These are phyloP conservation scores for Hydrochoerus hydrochaeris DNA, from an alignment of 2,113 vertebrate genomes.

Conservation along the genomic window DNA sequence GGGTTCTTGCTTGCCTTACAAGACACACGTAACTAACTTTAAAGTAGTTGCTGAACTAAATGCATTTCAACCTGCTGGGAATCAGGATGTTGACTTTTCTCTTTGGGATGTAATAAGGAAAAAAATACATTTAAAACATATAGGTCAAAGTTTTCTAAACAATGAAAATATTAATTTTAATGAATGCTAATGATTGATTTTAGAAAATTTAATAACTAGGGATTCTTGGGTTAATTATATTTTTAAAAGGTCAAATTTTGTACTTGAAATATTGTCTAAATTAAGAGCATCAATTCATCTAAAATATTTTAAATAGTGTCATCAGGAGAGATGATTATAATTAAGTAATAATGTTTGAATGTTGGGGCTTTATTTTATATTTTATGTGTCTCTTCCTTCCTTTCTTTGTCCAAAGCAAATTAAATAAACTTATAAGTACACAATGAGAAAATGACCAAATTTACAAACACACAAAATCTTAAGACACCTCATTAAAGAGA, in stretches of 20 bases:
- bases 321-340: neutral
- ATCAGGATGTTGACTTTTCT: neutral
- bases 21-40: neutral
- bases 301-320: neutral
- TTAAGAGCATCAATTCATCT: neutral
- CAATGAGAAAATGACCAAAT: neutral
- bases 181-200: neutral
- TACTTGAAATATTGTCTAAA: neutral
- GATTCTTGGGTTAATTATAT: neutral
- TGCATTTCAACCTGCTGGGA: neutral
- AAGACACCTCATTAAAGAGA: neutral
- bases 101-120: neutral
- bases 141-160: neutral
- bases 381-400: neutral
- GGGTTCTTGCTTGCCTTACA: constrained; percentile 23
- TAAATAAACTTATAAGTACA: neutral
- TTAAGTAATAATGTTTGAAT: neutral
- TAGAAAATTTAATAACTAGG: neutral
- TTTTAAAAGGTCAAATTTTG: neutral
- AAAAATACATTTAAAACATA: neutral
- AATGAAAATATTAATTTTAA: constrained; percentile 14
- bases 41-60: neutral
- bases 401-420: neutral
- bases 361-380: neutral
- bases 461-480: neutral